Evolutionary conservation across 2,888 invertebrate genomes (phyloP).

Genomic region (Leptopilina syphax): DNA sequence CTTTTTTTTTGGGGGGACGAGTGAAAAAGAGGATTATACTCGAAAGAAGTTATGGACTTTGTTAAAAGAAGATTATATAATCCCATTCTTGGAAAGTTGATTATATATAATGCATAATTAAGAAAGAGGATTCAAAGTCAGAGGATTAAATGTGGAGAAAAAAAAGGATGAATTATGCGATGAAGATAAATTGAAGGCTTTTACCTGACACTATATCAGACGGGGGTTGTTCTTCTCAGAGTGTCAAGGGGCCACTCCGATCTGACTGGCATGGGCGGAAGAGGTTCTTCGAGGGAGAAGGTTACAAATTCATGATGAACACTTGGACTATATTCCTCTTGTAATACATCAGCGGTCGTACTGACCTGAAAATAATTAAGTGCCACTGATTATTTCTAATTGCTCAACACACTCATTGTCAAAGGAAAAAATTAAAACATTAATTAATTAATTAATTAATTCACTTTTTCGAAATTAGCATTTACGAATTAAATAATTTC

Average conservation of each 20-base stretch:
- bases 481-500: too few relatives aligned
- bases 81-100: too few relatives aligned
- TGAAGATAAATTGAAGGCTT: slow-evolving; percentile 23
- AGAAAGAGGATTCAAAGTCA: background rate
- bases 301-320: slow-evolving; percentile 83
- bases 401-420: background rate
- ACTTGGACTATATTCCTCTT: slow-evolving; percentile 78
- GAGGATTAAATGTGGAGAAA: background rate
- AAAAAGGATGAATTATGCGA: slow-evolving; percentile 18
- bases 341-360: slow-evolving; percentile 80
- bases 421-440: background rate
- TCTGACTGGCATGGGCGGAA: slow-evolving; percentile 75
- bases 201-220: slow-evolving; percentile 76
- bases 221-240: slow-evolving; percentile 76
- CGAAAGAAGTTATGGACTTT: background rate
- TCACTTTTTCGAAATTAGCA: too few relatives aligned
- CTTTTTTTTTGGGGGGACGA: too few relatives aligned
- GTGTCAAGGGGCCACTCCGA: slow-evolving; percentile 77
- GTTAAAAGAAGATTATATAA: background rate
- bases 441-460: background rate
- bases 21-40: background rate
- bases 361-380: slow-evolving; percentile 77
- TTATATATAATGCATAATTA: background rate
- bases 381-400: slow-evolving; percentile 7
- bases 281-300: slow-evolving; percentile 82